Percentiles rank a stretch among this genome's conserved stretches.
These are phyloP conservation scores for Oncopeltus fasciatus DNA, from an alignment of 1,140 invertebrate species.

Conservation along the genomic window DNA sequence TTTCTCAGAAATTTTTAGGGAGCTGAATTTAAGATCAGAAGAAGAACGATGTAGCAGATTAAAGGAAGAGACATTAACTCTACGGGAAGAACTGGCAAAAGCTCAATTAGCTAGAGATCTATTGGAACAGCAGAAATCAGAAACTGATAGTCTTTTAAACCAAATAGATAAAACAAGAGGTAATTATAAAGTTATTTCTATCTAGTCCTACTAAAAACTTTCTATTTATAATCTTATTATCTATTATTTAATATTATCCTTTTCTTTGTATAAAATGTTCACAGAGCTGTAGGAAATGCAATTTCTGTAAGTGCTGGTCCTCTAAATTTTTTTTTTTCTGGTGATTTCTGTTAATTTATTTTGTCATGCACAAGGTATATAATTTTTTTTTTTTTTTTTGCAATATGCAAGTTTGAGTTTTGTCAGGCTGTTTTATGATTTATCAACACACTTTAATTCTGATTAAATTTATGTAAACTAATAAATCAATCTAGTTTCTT, in stretches of 20 bases:
- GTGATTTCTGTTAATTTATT: too few relatives aligned
- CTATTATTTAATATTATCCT: background rate
- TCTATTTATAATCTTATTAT: background rate
- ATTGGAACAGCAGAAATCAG: slow-evolving; percentile 62
- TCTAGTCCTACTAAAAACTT: background rate
- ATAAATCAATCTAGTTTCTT: too few relatives aligned
- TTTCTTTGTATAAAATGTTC: background rate
- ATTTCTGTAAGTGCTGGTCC: too few relatives aligned
- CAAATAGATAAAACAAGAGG: slow-evolving; percentile 63
- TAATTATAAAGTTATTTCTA: slow-evolving; percentile 26
- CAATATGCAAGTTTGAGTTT: too few relatives aligned
- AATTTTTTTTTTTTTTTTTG: too few relatives aligned
- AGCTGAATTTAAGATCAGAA: slow-evolving; percentile 42
- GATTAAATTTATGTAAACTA: too few relatives aligned
- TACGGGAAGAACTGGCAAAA: slow-evolving; percentile 60
- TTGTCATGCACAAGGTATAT: too few relatives aligned
- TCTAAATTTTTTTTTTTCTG: too few relatives aligned
- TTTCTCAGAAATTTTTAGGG: slow-evolving; percentile 25
- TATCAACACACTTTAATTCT: too few relatives aligned
- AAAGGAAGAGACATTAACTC: slow-evolving; percentile 53
- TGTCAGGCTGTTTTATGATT: too few relatives aligned
- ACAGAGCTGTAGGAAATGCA: too few relatives aligned
- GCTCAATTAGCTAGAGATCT: slow-evolving; percentile 52
- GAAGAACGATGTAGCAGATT: slow-evolving; percentile 61
- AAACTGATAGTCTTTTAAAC: slow-evolving; percentile 51